Percentiles rank a stretch among this genome's conserved stretches.
Evolutionary conservation across 1,140 invertebrate species (phyloP).

Genomic region (Drosophila navojoa): DNA sequence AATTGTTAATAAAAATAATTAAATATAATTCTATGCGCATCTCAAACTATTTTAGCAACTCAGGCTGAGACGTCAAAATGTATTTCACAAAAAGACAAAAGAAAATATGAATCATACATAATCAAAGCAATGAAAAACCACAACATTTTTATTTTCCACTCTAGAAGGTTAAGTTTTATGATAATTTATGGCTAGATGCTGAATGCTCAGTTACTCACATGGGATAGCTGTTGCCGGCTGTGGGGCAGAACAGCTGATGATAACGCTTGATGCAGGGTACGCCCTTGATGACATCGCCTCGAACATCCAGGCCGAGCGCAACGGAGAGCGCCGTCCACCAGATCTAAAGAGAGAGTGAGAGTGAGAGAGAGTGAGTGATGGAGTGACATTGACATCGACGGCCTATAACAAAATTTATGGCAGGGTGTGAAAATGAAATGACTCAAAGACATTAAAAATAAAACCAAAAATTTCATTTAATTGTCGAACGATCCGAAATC

Average conservation of each 20-base stretch:
- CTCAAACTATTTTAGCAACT: neutral
- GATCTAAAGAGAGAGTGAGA: conserved; percentile 87
- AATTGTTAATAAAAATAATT: neutral
- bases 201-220: conserved; percentile 88
- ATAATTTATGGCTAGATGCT: neutral
- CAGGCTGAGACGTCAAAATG: neutral
- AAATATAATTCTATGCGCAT: neutral
- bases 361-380: conserved; percentile 6
- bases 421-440: conserved; percentile 77
- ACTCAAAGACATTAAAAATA: conserved; percentile 71
- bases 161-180: neutral
- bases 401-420: conserved; percentile 64
- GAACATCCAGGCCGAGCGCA: conserved; percentile 92
- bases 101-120: neutral
- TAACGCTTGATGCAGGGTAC: conserved; percentile 94
- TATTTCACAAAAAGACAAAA: neutral
- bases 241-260: conserved; percentile 95
- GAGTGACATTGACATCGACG: conserved; percentile 47
- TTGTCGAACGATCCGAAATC: neutral
- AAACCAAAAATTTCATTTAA: conserved; percentile 46
- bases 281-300: conserved; percentile 92
- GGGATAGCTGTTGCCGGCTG: conserved; percentile 94
- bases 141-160: neutral
- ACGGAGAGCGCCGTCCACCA: conserved; percentile 94
- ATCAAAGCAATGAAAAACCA: neutral